These are phyloP conservation scores for Nymphicus hollandicus DNA, from an alignment of 2,113 vertebrate species.

Conservation along the genomic window DNA sequence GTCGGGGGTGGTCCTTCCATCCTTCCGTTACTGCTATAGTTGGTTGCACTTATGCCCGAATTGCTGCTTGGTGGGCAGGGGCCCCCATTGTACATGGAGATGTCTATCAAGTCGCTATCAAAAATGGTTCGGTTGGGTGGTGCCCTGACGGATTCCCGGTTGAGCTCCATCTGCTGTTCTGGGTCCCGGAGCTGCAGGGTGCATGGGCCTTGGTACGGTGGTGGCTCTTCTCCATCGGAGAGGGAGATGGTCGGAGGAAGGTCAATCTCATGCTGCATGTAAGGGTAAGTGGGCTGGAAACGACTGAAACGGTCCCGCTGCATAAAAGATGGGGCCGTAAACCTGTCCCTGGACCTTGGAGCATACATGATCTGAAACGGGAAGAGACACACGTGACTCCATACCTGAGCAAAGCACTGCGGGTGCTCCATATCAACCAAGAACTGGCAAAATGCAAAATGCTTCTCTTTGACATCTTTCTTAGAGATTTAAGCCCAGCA, in stretches of 20 bases:
- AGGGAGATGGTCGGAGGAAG: slow-evolving; percentile 97
- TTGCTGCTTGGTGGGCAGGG: slow-evolving; percentile 95
- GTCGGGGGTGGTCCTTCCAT: slow-evolving; percentile 93
- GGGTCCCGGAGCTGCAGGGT: slow-evolving; percentile 93
- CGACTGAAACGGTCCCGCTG: slow-evolving; percentile 93
- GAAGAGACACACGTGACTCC: not conserved
- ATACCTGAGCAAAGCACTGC: rapidly evolving
- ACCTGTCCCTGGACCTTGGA: slow-evolving; percentile 87
- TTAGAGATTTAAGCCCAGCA: not conserved
- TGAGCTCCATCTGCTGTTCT: slow-evolving; percentile 97
- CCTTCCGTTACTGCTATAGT: slow-evolving; percentile 85
- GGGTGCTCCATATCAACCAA: rapidly evolving
- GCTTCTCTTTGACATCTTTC: not conserved
- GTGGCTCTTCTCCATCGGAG: slow-evolving; percentile 93
- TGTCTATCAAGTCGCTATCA: slow-evolving; percentile 93
- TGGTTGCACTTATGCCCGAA: slow-evolving; percentile 92
- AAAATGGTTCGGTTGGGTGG: slow-evolving; percentile 98
- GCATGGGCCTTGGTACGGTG: slow-evolving; percentile 94
- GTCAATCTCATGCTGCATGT: slow-evolving; percentile 94
- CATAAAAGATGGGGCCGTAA: slow-evolving; percentile 87
- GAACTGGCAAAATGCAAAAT: rapidly evolving
- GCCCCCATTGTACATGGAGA: slow-evolving; percentile 82
- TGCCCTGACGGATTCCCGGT: slow-evolving; percentile 92
- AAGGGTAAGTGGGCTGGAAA: slow-evolving; percentile 97
- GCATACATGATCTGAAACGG: slow-evolving; percentile 86